These are phyloP conservation scores for Xanthorhoe spadicearia DNA, from an alignment of 2,888 invertebrate genomes.

Conservation along the genomic window DNA sequence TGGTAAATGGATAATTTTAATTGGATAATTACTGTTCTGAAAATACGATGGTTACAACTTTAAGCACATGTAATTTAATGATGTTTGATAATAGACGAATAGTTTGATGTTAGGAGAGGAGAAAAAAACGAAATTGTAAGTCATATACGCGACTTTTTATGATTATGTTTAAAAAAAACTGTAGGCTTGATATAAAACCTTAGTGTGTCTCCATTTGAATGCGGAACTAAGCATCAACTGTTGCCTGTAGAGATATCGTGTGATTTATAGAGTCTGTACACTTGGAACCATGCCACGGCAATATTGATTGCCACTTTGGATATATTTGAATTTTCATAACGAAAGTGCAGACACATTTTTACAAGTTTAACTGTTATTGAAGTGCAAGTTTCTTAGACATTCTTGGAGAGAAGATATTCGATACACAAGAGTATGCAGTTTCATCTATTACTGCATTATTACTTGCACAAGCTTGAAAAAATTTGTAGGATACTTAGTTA, in stretches of 20 bases:
- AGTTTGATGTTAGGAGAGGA: no score
- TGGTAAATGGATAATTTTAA: no score
- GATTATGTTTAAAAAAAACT: no score
- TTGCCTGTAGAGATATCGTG: conserved; percentile 45
- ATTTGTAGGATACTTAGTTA: no score
- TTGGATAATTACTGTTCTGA: not conserved
- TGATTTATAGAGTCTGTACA: conserved; percentile 53
- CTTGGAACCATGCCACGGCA: conserved; percentile 57
- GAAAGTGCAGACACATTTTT: conserved; percentile 10
- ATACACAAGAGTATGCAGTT: not conserved
- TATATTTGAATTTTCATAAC: conserved; percentile 53
- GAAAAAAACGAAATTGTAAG: no score
- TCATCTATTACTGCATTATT: not conserved
- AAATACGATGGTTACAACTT: not conserved
- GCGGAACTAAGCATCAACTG: conserved; percentile 30
- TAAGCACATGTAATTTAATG: not conserved
- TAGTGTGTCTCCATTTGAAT: conserved; percentile 6
- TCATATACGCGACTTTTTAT: no score
- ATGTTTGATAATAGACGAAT: no score
- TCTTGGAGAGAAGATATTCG: not conserved
- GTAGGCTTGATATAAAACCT: not conserved
- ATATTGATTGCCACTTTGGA: conserved; percentile 60
- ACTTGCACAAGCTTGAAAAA: no score
- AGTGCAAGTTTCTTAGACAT: not conserved
- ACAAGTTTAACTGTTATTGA: not conserved